Percentiles rank a stretch among this genome's conserved stretches.
These are phyloP conservation scores for Drosophila grimshawi DNA, from an alignment of 1,140 invertebrate species.

Conservation along the genomic window DNA sequence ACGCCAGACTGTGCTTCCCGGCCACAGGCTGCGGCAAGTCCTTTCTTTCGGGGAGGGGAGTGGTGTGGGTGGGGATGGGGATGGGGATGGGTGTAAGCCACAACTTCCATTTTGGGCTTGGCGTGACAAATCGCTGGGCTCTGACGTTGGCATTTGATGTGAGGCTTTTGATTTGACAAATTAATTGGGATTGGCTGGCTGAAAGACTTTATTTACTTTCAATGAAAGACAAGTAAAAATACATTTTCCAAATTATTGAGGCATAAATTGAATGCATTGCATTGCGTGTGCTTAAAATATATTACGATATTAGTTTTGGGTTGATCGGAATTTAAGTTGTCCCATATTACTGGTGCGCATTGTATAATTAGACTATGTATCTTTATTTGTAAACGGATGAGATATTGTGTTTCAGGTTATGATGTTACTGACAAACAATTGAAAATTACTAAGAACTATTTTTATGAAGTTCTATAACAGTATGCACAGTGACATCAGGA, in stretches of 20 bases:
- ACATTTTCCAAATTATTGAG: background rate
- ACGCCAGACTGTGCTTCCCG: conserved; percentile 2
- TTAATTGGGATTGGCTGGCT: conserved; percentile 64
- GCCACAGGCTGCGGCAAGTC: conserved; percentile 25
- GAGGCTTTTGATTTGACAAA: conserved; percentile 73
- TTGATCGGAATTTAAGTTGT: too few species aligned
- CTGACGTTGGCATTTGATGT: conserved; percentile 67
- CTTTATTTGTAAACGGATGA: too few species aligned
- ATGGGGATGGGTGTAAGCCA: background rate
- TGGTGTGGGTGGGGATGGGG: background rate
- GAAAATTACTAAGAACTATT: too few species aligned
- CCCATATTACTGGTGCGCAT: too few species aligned
- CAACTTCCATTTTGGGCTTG: conserved; percentile 18
- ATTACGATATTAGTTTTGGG: too few species aligned
- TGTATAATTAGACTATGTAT: too few species aligned
- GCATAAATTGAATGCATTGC: background rate
- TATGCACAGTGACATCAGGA: too few species aligned
- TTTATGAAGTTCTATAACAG: too few species aligned
- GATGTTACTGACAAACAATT: too few species aligned
- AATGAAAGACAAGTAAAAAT: background rate
- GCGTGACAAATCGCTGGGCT: conserved; percentile 73
- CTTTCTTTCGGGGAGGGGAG: background rate
- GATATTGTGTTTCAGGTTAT: too few species aligned
- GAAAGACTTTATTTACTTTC: conserved; percentile 5
- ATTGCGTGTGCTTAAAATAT: too few species aligned